Base-by-base conservation (phyloP, 2,797 vertebrate genomes). In the Sebastes diaconus region DNA sequence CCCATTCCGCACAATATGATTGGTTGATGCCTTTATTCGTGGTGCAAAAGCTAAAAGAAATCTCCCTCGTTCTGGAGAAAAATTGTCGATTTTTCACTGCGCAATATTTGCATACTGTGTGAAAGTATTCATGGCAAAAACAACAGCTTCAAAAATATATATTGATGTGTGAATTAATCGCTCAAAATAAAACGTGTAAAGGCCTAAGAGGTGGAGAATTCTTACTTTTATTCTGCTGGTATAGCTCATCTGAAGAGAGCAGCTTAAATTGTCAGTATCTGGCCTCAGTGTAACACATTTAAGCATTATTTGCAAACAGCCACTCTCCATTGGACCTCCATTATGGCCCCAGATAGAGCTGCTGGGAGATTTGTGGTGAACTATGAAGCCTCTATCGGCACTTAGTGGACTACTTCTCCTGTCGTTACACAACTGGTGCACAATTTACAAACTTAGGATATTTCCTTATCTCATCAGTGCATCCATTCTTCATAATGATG, bases 301-400 rank as follows among this genome's bases (percentile, higher is more conserved):
- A 27, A 55, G 14, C 3, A n/a, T 69, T 57, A 27, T 73, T 73
- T 79, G 24, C 60, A 61, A 57, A 65, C 76, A 73, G 20, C 3
- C 65, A 3, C 20, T 60, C 6, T 60, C 14, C 24, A 27, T 18
- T 20, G 14, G 5, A 59, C 54, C 20, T 70, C 29, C 25, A 50
- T 61, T 61, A 50, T 22, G 34, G 65, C 30, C 25, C 14, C 68
- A 73, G 22, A 74, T 27, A 39, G 67, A 66, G 67, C 73, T 61
- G 59, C 64, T 27, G 12, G 39, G 68, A 73, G 67, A 20, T 55
- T 66, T 70, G 64, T 50, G 50, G 55, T 67, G 4, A 79, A 27
- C 36, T 58, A 12, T 39, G 22, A 83, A 79, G 25, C 72, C 9
- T 75, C 34, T 25, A 5, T 32, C 52, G 42, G 59, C 82, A 60